Base-by-base conservation (phyloP, 2,888 invertebrate species). In the Drosophila koepferae region DNA sequence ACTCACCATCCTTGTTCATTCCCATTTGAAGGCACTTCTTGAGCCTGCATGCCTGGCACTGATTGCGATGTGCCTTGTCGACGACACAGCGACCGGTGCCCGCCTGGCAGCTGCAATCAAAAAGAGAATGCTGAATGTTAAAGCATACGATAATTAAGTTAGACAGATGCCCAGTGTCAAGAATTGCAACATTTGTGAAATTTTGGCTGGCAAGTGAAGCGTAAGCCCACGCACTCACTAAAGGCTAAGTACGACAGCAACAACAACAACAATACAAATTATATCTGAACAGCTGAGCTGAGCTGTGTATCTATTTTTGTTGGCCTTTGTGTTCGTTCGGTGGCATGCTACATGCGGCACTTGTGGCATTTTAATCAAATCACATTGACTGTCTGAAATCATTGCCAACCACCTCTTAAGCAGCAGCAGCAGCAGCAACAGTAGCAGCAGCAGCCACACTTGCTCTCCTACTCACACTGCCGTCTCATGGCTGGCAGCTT, bases 1-100 rank as follows among this genome's bases (percentile, higher is more conserved):
- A 81, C 97, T 96, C 94, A 99, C 99, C 99, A 94, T 99, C 99
- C 94, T 99, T 99, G 94, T 99, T 99, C 99, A 99, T 99, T 74
- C 99, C 99, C 98, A 99, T 99, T 79, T 97, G 96, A 82, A 99
- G 95, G 93, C 99, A 99, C 94, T 99, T 99, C 94, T 99, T 99
- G 82, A 99, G 95, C 53, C 99, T 95, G 93, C 99, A 99, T 0
- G 99, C 99, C 93, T 99, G 99, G 92, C 99, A 99, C 92, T 99
- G 99, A 94, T 99, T 99, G 79, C 99, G 94, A 93, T 99, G 99
- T 0, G 99, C 99, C 93, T 99, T 99, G 94, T 99, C 99, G 58
- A 99, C 99, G 72, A 99, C 95, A 92, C 99, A 99, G 61, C 97
- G 95, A 3, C 99, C 99, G 0, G 99, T 99, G 41, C 99, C 99